A percentile compares a stretch with the other conserved stretches of the same genome.
phyloP scores from a whole-genome alignment of 2,888 invertebrate species.

The Drosophila acutilabella region DNA sequence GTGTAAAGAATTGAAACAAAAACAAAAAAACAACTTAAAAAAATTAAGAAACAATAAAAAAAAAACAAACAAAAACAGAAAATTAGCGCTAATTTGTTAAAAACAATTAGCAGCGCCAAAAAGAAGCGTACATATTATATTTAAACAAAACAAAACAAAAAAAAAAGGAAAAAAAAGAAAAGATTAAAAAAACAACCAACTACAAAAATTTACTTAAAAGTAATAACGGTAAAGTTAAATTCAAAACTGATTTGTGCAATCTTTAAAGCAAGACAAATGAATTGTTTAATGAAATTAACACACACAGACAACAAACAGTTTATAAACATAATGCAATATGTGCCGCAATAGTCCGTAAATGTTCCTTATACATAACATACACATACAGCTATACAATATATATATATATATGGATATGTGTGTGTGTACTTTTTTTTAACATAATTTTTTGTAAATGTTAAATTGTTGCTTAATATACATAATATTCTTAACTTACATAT shows the following conservation, averaged over 20 bases:
- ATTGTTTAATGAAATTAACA: conserved; percentile 24
- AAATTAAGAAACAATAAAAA: conserved; percentile 6
- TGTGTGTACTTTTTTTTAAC: conserved; percentile 8
- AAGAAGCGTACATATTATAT: conserved; percentile 58
- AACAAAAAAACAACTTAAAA: conserved; percentile 2
- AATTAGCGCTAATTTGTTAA: conserved; percentile 65
- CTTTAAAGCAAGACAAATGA: conserved; percentile 9
- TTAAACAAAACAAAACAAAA: conserved; percentile 20
- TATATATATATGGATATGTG: conserved; percentile 28
- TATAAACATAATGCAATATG: conserved; percentile 54
- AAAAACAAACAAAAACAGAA: conserved; percentile 18
- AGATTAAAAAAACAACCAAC: conserved; percentile 4
- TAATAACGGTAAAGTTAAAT: conserved; percentile 17
- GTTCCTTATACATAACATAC: conserved; percentile 67
- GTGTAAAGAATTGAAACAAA: conserved; percentile 46
- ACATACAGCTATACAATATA: conserved; percentile 6
- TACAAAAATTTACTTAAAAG: conserved; percentile 2
- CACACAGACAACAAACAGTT: neutral
- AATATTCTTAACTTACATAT: conserved; percentile 37
- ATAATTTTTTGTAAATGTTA: conserved; percentile 31
- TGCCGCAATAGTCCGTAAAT: conserved; percentile 74
- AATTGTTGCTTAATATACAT: conserved; percentile 60
- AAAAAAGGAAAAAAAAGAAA: conserved; percentile 4
- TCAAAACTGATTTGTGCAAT: conserved; percentile 48
- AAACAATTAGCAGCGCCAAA: conserved; percentile 72